These are phyloP conservation scores for Mionectes olivaceus DNA, from an alignment of 2,797 vertebrate genomes.

Conservation along the genomic window DNA sequence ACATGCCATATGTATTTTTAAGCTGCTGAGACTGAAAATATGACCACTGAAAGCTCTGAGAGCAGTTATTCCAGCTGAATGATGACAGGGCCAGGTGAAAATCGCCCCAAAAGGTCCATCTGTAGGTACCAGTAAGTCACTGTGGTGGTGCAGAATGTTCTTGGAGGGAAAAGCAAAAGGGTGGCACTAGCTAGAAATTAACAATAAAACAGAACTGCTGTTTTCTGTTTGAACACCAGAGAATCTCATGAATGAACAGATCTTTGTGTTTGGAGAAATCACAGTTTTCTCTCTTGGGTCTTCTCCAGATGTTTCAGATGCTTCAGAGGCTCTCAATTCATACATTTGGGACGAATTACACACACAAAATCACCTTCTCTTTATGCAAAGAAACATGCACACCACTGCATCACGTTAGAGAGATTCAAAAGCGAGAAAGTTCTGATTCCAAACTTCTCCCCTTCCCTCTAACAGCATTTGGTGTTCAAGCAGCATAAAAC, in stretches of 20 bases:
- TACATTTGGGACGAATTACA: not conserved
- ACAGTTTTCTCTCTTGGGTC: constrained; percentile 2
- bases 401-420: fast-evolving
- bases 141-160: not conserved
- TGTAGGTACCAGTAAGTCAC: not conserved
- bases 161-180: not conserved
- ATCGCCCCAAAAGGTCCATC: not conserved
- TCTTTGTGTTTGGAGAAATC: constrained; percentile 19
- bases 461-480: not conserved
- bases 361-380: not conserved
- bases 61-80: not conserved
- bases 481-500: not conserved
- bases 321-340: not conserved
- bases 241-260: not conserved
- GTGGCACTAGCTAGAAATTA: not conserved
- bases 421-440: not conserved
- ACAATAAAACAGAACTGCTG: not conserved
- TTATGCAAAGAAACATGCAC: not conserved
- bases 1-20: fast-evolving
- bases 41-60: not conserved
- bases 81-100: not conserved
- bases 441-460: not conserved
- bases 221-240: not conserved
- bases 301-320: constrained; percentile 34
- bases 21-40: not conserved